Percentiles rank a stretch among this genome's conserved stretches.
phyloP scores from a whole-genome alignment of 2,888 invertebrate genomes.

The Brachycybe producta region DNA sequence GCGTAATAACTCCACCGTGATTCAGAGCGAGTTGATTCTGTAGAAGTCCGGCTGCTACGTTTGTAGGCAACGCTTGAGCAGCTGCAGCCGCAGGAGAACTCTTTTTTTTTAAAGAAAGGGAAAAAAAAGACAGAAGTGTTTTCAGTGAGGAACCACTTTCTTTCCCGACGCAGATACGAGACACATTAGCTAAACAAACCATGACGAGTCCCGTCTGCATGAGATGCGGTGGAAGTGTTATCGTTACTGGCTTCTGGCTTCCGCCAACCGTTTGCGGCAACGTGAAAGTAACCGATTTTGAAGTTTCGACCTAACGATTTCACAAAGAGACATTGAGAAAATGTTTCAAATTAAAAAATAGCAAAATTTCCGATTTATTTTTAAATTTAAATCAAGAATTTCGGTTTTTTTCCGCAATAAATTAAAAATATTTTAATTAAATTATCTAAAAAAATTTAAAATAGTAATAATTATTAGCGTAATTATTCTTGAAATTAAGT shows the following conservation, averaged over 20 bases:
- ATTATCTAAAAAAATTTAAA: no score
- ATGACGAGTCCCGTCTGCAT: conserved; percentile 14
- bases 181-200: neutral
- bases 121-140: neutral
- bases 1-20: conserved; percentile 16
- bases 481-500: no score
- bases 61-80: conserved; percentile 71
- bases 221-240: conserved; percentile 17
- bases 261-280: conserved; percentile 19
- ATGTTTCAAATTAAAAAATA: no score
- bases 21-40: conserved; percentile 40
- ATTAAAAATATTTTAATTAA: no score
- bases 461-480: no score
- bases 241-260: conserved; percentile 19
- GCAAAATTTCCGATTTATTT: no score
- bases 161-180: neutral
- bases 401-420: no score
- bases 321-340: no score
- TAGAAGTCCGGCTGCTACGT: conserved; percentile 64
- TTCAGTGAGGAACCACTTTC: neutral
- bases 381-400: no score
- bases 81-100: conserved; percentile 81
- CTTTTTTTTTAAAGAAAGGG: no score
- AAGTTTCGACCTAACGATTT: conserved; percentile 21
- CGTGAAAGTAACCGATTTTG: conserved; percentile 22